Evolutionary conservation across 1,140 invertebrate genomes (phyloP), one percentile per base, ranked within the genome.

Genomic region (Drosophila subobscura): DNA sequence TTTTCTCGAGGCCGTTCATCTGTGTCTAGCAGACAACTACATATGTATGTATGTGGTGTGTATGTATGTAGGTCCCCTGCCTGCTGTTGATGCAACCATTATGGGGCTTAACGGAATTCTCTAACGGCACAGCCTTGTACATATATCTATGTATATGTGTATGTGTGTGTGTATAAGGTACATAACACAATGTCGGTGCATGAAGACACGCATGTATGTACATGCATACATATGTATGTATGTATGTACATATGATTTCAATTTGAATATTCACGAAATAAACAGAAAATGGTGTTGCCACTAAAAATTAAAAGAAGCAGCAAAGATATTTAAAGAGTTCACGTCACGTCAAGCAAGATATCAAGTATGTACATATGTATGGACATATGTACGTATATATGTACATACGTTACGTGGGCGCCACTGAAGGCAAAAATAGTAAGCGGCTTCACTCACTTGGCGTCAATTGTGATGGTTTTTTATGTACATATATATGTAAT

Each of bases 191-290:
- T 20, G 16, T 20, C 16, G 1, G 16, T 20, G 16, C 16, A 20
- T 20, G 16, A 20, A 20, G 0, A 20, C 16, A 20, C 0, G 7
- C 27, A 54, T 29, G 10, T 33, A 8, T 33, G n/a, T 33, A 29
- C 10, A 27, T 49, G 37, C 12, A 53, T 45, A 56, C 33, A 45
- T 67, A 44, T 59, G 7, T 56, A 20, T 29, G 37, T 27, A 10
- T 3, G 7, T 14, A 4, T 50, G 12, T 5, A 27, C 53, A 64
- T 40, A 58, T 40, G 33, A 27, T 53, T 63, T 70, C 58, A 64
- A 78, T 58, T 79, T 68, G 74, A 86, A 84, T 84, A 77, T 80
- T 79, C 73, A 73, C 77, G 66, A 65, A 77, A 77, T 66, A 80
- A 86, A 84, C 77, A 84, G 63, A 80, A 81, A 77, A 72, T n/a